Evolutionary conservation across 2,113 vertebrate species (phyloP).

Genomic region (Gymnorhina tibicen): DNA sequence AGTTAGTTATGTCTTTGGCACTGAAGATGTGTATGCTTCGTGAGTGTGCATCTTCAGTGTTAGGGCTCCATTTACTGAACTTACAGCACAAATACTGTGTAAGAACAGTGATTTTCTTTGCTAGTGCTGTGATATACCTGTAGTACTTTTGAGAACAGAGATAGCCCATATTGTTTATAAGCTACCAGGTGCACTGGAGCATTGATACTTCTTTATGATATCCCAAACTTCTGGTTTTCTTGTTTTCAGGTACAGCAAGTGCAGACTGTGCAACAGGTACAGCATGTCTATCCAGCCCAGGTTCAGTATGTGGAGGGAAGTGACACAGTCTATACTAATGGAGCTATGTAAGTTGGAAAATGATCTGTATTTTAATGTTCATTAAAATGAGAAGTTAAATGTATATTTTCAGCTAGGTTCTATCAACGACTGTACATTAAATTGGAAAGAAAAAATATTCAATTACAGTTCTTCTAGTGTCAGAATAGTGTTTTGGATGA

Average conservation of each 20-base stretch:
- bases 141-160: not conserved
- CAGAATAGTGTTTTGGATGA: not conserved
- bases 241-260: slow-evolving; percentile 80
- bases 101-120: not conserved
- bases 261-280: slow-evolving; percentile 81
- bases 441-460: not conserved
- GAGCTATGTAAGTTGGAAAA: slow-evolving; percentile 81
- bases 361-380: not conserved
- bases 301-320: slow-evolving; percentile 85
- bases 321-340: slow-evolving; percentile 83
- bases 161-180: not conserved
- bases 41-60: not conserved
- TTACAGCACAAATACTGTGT: not conserved
- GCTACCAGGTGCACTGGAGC: not conserved
- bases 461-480: not conserved
- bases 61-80: not conserved
- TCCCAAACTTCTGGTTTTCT: not conserved
- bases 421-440: not conserved
- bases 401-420: not conserved
- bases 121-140: not conserved
- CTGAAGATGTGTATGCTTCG: not conserved
- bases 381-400: not conserved
- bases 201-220: not conserved
- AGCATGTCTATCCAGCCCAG: slow-evolving; percentile 83
- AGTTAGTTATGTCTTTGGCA: not conserved